These are phyloP conservation scores for Nothura maculosa DNA, from an alignment of 2,797 vertebrate species.

Conservation along the genomic window DNA sequence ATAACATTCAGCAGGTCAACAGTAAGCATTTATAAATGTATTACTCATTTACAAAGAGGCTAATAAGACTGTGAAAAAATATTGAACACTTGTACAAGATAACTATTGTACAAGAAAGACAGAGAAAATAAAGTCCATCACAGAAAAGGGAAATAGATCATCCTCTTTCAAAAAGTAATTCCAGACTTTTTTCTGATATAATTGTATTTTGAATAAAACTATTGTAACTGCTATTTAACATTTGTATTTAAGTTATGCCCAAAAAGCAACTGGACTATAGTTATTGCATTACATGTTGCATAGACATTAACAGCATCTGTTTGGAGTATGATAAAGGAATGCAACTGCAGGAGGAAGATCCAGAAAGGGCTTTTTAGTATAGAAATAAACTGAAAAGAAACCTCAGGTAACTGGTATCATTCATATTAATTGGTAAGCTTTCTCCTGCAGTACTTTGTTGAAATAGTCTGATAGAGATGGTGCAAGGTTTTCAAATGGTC, in stretches of 20 bases:
- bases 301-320: background rate
- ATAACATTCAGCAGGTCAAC: background rate
- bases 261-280: background rate
- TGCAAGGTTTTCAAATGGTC: background rate
- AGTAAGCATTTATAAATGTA: slow-evolving; percentile 56
- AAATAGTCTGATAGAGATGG: background rate
- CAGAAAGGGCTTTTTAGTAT: background rate
- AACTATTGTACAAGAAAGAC: background rate
- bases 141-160: background rate
- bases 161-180: background rate
- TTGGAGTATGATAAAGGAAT: background rate
- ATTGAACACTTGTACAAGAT: slow-evolving; percentile 12
- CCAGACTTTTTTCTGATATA: background rate
- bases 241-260: background rate
- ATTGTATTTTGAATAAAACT: background rate
- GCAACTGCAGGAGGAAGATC: background rate
- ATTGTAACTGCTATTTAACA: slow-evolving; percentile 1
- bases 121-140: background rate
- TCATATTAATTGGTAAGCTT: background rate
- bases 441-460: background rate
- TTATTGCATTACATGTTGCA: background rate
- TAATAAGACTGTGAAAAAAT: slow-evolving; percentile 22
- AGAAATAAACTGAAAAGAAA: background rate
- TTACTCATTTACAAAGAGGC: slow-evolving; percentile 2
- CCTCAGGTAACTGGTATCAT: background rate